Evolutionary conservation across 2,113 vertebrate species (phyloP), one percentile per base, ranked within the genome.

Genomic region (Paracanthobrama guichenoti): DNA sequence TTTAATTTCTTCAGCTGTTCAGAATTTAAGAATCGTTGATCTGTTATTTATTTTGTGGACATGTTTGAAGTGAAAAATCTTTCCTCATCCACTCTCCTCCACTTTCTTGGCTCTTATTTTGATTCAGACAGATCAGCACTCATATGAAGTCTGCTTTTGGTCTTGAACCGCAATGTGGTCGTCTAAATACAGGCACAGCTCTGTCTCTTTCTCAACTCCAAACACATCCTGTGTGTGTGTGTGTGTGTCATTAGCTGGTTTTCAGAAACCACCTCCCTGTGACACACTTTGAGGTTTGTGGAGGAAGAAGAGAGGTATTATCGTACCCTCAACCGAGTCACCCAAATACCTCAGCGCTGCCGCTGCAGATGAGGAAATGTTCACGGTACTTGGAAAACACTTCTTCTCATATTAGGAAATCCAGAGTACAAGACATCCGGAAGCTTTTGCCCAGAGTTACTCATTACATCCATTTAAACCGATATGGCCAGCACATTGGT

Each of bases 181-280:
- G 2, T 60, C 76, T 89, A 73, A 83, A 28, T 31, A 87, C 86
- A 86, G 87, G 86, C 74, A 87, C 85, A 64, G 86, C 82, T 55
- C 57, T 59, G 64, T 69, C 84, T 87, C 83, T 83, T 87, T 77
- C 86, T 88, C 72, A 82, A 87, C 91, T 89, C 89, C 90, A 89
- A 88, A 92, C 87, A 87, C 62, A 74, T 78, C 71, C 82, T 66
- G 71, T 79, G 87, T 62, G 82, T 53, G 87, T 62, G 82, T 39
- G 39, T 84, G 77, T 79, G 84, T 89, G 88, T 91, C 85, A 89
- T 93, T 92, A 90, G 46, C 89, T 90, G 92, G 91, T 91, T 92
- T 92, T 88, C 82, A 90, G 84, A 85, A 81, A 53, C 28, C 46
- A 22, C 80, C 80, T 71, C 85, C 83, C 80, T 90, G 88, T 79